Conservation (phyloP, 2,113 vertebrate genomes). For the Atrichornis clamosus region DNA sequence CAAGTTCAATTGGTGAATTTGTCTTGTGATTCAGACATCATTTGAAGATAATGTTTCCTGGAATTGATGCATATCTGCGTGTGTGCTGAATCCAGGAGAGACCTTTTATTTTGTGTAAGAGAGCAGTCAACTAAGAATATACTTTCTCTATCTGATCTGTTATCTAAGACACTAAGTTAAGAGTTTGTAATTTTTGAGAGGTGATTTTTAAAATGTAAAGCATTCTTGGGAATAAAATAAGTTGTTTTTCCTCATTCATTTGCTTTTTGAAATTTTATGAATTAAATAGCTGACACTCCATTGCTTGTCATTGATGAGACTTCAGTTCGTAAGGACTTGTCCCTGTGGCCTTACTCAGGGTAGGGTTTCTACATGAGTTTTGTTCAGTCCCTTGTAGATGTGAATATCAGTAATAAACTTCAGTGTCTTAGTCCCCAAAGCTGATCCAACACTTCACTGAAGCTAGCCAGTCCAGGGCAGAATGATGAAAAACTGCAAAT, state of each 20-base stretch:
- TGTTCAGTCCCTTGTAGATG: background rate
- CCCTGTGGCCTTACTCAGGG: background rate
- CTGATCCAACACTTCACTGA: background rate
- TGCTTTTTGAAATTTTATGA: background rate
- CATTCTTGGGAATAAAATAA: background rate
- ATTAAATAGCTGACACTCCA: background rate
- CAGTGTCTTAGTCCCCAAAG: background rate
- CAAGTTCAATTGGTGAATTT: slow-evolving; percentile 23
- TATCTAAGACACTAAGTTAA: background rate
- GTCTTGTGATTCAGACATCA: background rate
- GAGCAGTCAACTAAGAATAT: background rate
- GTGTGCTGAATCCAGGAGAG: background rate
- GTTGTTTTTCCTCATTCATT: background rate
- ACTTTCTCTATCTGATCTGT: background rate
- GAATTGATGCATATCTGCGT: background rate
- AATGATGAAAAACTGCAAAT: background rate
- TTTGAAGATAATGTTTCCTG: slow-evolving; percentile 28
- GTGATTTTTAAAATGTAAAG: background rate
- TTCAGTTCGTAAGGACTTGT: background rate
- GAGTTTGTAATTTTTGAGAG: background rate
- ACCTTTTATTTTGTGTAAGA: background rate
- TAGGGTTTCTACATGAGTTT: background rate
- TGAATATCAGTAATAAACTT: background rate
- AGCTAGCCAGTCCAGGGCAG: background rate
- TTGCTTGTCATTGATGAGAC: background rate